Percentiles rank a stretch among this genome's conserved stretches.
These are phyloP conservation scores for Squalus acanthias DNA, from an alignment of 2,797 vertebrate genomes.

Conservation along the genomic window DNA sequence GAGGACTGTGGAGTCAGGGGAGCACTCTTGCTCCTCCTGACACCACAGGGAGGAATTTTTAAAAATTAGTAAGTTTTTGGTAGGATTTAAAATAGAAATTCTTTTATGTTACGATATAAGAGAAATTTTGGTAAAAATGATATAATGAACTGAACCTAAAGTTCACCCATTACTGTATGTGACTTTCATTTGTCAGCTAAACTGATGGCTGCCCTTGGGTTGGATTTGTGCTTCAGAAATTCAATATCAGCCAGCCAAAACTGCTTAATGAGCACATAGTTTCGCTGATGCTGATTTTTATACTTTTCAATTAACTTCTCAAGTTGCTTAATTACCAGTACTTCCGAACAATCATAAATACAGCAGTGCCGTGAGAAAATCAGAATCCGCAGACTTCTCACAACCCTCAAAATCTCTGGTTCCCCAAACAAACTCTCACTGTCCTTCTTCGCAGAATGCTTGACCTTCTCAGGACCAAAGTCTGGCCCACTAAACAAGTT, in stretches of 20 bases:
- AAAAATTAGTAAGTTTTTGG: not conserved
- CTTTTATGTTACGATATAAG: not conserved
- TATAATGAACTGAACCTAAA: not conserved
- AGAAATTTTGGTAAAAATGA: not conserved
- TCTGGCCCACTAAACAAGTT: not conserved
- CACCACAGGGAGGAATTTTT: not conserved
- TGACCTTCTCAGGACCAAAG: not conserved
- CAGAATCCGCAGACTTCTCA: not conserved
- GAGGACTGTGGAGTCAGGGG: not conserved
- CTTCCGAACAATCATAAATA: not conserved
- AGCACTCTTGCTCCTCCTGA: not conserved
- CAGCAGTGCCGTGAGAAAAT: not conserved
- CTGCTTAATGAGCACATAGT: not conserved
- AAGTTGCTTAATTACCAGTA: not conserved
- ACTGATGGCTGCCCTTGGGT: not conserved
- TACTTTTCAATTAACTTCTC: not conserved
- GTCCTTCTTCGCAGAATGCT: not conserved
- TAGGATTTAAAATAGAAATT: not conserved
- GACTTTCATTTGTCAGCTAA: not conserved
- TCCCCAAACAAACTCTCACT: not conserved
- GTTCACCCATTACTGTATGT: not conserved
- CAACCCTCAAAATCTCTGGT: not conserved
- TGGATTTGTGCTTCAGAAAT: not conserved
- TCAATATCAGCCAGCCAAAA: not conserved
- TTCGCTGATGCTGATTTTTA: not conserved